A percentile compares a stretch with the other conserved stretches of the same genome.
Evolutionary conservation across 1,140 invertebrate genomes (phyloP).

Genomic region (Micrasema longulum): DNA sequence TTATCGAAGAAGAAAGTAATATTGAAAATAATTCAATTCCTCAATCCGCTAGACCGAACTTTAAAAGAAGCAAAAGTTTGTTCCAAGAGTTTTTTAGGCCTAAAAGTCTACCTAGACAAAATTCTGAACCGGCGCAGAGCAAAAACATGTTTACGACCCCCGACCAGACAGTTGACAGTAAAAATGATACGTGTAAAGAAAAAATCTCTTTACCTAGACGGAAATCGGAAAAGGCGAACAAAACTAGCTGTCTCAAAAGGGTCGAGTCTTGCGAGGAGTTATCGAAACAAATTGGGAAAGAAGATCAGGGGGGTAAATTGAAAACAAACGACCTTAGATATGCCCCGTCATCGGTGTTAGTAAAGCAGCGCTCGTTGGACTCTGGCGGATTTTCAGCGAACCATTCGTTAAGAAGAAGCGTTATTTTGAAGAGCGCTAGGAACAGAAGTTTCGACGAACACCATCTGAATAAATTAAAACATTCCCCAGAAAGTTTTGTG

Average conservation of each 20-base stretch:
- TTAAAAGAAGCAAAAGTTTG: slow-evolving; percentile 52
- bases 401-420: slow-evolving; percentile 63
- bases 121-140: slow-evolving; percentile 59
- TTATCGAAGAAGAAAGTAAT: slow-evolving; percentile 35
- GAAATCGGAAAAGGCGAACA: neutral
- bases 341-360: neutral
- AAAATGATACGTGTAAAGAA: slow-evolving; percentile 2
- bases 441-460: slow-evolving; percentile 60
- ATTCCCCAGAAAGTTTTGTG: slow-evolving; percentile 36
- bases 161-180: neutral
- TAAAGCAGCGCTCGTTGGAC: slow-evolving; percentile 60
- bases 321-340: slow-evolving; percentile 24
- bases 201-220: neutral
- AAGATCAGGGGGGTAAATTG: neutral
- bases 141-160: neutral
- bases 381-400: slow-evolving; percentile 55
- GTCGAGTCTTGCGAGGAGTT: neutral
- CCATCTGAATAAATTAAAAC: slow-evolving; percentile 12
- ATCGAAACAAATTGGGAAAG: slow-evolving; percentile 1
- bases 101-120: slow-evolving; percentile 61
- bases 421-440: slow-evolving; percentile 65
- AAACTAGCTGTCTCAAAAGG: neutral
- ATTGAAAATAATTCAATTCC: neutral
- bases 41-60: neutral
- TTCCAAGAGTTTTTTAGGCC: slow-evolving; percentile 61